phyloP scores from a whole-genome alignment of 2,888 invertebrate genomes.

The Ormyrus nitidulus region DNA sequence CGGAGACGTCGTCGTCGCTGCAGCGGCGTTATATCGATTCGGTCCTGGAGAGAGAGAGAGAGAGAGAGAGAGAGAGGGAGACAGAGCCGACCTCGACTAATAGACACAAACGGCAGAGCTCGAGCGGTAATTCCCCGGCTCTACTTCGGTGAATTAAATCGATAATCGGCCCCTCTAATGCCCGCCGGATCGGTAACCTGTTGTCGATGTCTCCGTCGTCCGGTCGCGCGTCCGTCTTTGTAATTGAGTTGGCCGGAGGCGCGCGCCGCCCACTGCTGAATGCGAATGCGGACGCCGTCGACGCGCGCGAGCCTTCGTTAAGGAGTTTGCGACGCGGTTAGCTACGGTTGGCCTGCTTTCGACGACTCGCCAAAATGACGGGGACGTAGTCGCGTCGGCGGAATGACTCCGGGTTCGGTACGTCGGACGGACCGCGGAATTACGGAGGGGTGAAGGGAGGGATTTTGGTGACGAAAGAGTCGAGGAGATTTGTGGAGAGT shows the following conservation, averaged over 20 bases:
- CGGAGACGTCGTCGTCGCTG: neutral
- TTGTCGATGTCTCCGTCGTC: conserved; percentile 49
- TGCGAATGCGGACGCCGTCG: conserved; percentile 5
- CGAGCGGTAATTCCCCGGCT: conserved; percentile 17
- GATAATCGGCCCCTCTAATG: conserved; percentile 7
- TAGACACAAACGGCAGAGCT: neutral
- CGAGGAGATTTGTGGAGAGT: too few relatives aligned
- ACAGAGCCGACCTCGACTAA: neutral
- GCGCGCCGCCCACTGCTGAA: conserved; percentile 47
- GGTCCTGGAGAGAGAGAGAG: too few relatives aligned
- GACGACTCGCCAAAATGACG: neutral
- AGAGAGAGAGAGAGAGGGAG: too few relatives aligned
- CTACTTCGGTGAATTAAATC: conserved; percentile 10
- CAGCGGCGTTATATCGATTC: conserved; percentile 9
- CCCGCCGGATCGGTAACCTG: neutral
- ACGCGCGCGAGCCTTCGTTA: conserved; percentile 15
- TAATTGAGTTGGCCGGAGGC: neutral
- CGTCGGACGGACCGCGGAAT: too few relatives aligned
- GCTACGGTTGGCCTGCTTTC: conserved; percentile 21
- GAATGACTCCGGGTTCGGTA: too few relatives aligned
- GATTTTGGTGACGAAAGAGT: too few relatives aligned
- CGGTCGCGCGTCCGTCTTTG: conserved; percentile 49
- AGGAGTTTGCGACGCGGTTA: conserved; percentile 44
- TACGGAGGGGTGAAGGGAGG: too few relatives aligned
- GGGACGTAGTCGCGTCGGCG: too few relatives aligned